phyloP scores from a whole-genome alignment of 2,888 invertebrate species.

The Heteromyza rotundicornis region DNA sequence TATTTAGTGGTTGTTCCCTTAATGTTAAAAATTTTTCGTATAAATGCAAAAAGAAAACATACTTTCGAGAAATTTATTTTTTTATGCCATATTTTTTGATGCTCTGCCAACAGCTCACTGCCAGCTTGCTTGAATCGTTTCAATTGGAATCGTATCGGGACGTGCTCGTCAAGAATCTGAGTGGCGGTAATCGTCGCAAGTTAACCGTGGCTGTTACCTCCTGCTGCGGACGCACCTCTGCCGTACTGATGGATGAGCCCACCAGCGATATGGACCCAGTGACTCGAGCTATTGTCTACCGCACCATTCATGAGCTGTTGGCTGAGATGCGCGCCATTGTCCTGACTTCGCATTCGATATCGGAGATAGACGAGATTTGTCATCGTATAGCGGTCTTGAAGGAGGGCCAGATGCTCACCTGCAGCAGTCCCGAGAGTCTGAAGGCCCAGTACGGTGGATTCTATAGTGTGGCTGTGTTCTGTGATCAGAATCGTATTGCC shows the following conservation, averaged over 20 bases:
- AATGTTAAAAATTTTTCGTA: slow-evolving; percentile 29
- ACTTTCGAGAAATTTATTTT: slow-evolving; percentile 28
- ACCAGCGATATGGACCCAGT: slow-evolving; percentile 75
- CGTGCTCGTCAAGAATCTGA: slow-evolving; percentile 59
- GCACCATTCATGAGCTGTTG: slow-evolving; percentile 55
- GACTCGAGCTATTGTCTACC: slow-evolving; percentile 59
- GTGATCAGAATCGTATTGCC: slow-evolving; percentile 46
- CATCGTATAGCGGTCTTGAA: slow-evolving; percentile 60
- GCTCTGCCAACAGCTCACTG: slow-evolving; percentile 40
- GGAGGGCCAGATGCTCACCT: slow-evolving; percentile 58
- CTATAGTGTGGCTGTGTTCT: slow-evolving; percentile 57
- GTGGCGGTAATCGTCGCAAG: slow-evolving; percentile 78
- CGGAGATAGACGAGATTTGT: slow-evolving; percentile 61
- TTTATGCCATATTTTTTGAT: slow-evolving; percentile 22
- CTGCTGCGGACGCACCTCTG: slow-evolving; percentile 73
- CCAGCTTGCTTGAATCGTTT: slow-evolving; percentile 53
- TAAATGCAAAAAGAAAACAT: slow-evolving; percentile 23
- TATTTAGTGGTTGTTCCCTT: slow-evolving; percentile 8
- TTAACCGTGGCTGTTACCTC: slow-evolving; percentile 78
- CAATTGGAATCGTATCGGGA: slow-evolving; percentile 58
- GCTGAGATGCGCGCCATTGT: slow-evolving; percentile 56
- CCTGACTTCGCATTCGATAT: slow-evolving; percentile 62
- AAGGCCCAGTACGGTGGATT: slow-evolving; percentile 57
- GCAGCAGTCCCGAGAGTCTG: slow-evolving; percentile 54
- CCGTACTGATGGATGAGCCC: slow-evolving; percentile 79